phyloP scores from a whole-genome alignment of 2,888 invertebrate genomes.

The Anodontia alba region DNA sequence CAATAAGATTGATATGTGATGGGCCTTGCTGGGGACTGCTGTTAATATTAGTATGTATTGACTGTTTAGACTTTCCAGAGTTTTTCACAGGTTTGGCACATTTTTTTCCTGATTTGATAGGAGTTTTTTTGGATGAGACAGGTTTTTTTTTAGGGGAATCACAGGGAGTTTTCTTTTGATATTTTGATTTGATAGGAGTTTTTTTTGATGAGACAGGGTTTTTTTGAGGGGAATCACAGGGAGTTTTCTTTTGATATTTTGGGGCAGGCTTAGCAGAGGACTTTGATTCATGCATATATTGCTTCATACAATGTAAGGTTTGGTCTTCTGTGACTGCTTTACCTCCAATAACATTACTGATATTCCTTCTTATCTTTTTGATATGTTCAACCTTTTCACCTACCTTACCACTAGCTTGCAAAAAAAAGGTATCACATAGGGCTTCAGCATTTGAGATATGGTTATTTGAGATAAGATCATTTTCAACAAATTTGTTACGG shows the following conservation, averaged over 20 bases:
- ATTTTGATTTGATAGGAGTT: too few species aligned
- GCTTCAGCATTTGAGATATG: not conserved
- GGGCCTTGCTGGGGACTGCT: not conserved
- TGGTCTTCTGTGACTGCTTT: conserved; percentile 1
- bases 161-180: too few species aligned
- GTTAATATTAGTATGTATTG: not conserved
- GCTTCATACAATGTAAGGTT: not conserved
- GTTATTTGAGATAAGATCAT: too few species aligned
- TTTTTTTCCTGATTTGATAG: not conserved
- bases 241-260: not conserved
- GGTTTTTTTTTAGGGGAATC: not conserved
- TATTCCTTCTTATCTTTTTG: conserved; percentile 7
- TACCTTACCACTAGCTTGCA: not conserved
- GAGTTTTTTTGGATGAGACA: not conserved
- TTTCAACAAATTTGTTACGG: not conserved
- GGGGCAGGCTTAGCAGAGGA: not conserved
- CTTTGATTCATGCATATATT: not conserved
- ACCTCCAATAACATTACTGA: not conserved
- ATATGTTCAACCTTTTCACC: not conserved
- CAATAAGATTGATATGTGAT: not conserved
- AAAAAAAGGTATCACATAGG: not conserved
- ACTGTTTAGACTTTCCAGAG: not conserved
- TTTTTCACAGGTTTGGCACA: too few species aligned
- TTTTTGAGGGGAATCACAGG: not conserved
- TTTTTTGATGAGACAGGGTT: too few species aligned